Percentiles rank a stretch among this genome's conserved stretches.
These are phyloP conservation scores for Shargacucullia verbasci DNA, from an alignment of 2,888 invertebrate genomes.

Conservation along the genomic window DNA sequence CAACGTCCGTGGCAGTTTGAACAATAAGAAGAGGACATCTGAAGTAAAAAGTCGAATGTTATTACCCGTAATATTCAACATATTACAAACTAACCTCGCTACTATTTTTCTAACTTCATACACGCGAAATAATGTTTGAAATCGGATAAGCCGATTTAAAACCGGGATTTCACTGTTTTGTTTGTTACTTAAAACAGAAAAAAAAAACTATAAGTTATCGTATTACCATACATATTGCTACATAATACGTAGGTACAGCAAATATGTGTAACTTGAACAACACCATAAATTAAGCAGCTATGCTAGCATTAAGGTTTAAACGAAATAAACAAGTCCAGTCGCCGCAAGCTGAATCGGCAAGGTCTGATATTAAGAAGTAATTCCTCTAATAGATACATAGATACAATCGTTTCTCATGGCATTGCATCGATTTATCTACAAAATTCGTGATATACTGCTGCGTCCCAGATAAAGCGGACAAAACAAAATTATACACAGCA, in stretches of 20 bases:
- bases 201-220: too few species aligned
- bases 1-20: slow-evolving; percentile 61
- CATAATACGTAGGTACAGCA: too few species aligned
- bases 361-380: slow-evolving; percentile 21
- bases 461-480: slow-evolving; percentile 66
- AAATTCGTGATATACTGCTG: slow-evolving; percentile 70
- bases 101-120: too few species aligned
- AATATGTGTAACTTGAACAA: too few species aligned
- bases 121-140: too few species aligned
- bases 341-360: slow-evolving; percentile 10
- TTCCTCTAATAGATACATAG: slow-evolving; percentile 30
- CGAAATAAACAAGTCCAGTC: neutral
- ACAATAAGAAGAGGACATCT: slow-evolving; percentile 59
- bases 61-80: neutral
- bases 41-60: slow-evolving; percentile 52
- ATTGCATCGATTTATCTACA: slow-evolving; percentile 49
- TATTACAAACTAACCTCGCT: too few species aligned
- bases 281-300: too few species aligned
- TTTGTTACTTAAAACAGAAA: too few species aligned
- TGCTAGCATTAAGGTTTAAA: too few species aligned
- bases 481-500: slow-evolving; percentile 71
- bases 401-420: slow-evolving; percentile 38
- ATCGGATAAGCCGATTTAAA: too few species aligned
- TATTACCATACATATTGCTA: too few species aligned
- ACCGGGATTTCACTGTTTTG: too few species aligned